Conservation (phyloP, 2,888 invertebrate genomes). For the Hoplodrina ambigua region DNA sequence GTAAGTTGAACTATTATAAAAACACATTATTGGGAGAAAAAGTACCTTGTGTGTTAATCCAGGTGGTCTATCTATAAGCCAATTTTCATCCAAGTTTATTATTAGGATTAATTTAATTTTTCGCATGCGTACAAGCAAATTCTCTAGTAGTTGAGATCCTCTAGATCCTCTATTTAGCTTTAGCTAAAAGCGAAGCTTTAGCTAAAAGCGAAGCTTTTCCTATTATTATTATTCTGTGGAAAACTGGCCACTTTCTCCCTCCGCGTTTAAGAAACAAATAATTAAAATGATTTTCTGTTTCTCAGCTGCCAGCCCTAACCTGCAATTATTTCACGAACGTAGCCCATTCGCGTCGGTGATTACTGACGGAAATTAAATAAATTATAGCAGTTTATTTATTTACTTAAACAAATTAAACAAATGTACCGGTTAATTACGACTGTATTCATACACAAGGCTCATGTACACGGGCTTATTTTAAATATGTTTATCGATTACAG, state of each 20-base stretch:
- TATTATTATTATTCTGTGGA: not conserved
- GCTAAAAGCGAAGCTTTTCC: not conserved
- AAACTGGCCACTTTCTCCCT: no score
- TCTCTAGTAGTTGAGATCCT: no score
- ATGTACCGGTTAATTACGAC: slow-evolving; percentile 47
- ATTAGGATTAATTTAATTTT: no score
- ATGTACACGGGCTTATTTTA: no score
- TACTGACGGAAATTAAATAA: slow-evolving; percentile 52
- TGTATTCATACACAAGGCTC: slow-evolving; percentile 28
- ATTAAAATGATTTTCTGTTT: not conserved
- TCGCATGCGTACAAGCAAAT: no score
- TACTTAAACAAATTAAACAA: slow-evolving; percentile 55
- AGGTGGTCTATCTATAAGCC: no score
- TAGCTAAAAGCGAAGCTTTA: not conserved
- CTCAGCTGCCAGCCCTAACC: slow-evolving; percentile 46
- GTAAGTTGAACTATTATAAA: no score
- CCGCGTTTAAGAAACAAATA: not conserved
- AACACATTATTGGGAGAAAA: no score
- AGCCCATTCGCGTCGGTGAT: slow-evolving; percentile 51
- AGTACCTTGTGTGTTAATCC: no score
- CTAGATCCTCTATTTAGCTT: no score
- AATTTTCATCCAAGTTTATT: no score
- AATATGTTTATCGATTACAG: slow-evolving; percentile 26
- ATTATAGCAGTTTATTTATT: slow-evolving; percentile 56
- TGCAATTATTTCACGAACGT: slow-evolving; percentile 41